phyloP scores from a whole-genome alignment of 2,888 invertebrate genomes.

The Gibbula magus region DNA sequence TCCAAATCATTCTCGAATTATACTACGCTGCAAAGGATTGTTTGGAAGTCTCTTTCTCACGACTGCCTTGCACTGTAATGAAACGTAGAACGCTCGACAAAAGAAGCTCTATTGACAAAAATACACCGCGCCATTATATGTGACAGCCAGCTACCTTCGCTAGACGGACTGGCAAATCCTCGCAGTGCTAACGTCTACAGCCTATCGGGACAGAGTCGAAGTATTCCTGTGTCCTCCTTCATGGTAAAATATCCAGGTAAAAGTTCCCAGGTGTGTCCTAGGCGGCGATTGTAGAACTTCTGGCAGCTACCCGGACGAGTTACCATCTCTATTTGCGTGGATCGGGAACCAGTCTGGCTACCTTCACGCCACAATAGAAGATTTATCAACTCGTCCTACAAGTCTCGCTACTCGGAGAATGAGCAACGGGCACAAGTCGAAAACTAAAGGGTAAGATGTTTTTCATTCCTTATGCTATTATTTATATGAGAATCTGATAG shows the following conservation, averaged over 20 bases:
- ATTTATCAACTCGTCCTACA: conserved; percentile 1
- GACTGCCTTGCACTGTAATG: not conserved
- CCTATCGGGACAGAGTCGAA: too few relatives aligned
- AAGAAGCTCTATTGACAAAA: conserved; percentile 16
- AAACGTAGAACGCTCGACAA: conserved; percentile 1
- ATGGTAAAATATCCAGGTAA: too few relatives aligned
- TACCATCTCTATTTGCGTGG: conserved; percentile 10
- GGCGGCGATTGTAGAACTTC: too few relatives aligned
- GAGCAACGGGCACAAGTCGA: conserved; percentile 16
- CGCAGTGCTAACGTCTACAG: too few relatives aligned
- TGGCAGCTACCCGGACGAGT: not conserved
- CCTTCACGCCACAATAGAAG: not conserved
- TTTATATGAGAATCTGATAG: not conserved
- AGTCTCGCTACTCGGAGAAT: conserved; percentile 6
- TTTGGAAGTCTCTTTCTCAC: not conserved
- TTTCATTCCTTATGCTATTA: conserved; percentile 17
- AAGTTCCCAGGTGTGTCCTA: too few relatives aligned
- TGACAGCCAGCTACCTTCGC: conserved; percentile 1
- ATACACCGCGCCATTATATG: conserved; percentile 1
- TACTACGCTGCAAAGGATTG: too few relatives aligned
- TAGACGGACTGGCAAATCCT: too few relatives aligned
- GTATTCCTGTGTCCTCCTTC: too few relatives aligned
- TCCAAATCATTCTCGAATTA: too few relatives aligned
- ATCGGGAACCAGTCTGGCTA: not conserved
- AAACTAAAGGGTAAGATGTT: conserved; percentile 9